Base-by-base conservation (phyloP, 2,797 vertebrate species). In the Triplophysa bombifrons region DNA sequence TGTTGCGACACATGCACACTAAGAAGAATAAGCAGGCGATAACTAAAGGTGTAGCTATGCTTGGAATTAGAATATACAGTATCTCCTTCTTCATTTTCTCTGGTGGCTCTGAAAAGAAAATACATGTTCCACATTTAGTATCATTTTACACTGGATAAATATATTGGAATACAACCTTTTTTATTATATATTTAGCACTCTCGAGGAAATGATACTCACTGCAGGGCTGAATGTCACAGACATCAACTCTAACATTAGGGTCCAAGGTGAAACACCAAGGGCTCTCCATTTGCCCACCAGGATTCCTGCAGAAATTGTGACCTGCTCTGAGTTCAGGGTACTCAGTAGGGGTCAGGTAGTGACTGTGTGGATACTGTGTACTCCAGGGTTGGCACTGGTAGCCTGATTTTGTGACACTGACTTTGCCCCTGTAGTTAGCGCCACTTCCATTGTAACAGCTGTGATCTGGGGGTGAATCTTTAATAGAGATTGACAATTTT, bases 261-360 rank as follows among this genome's bases (percentile, higher is more conserved):
- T 98, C 96, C 88, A 95, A 90, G n/a, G 97, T 99, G 89, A 96
- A 99, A 91, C 98, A 99, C 98, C 98, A 99, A 0, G 98, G 98
- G 0, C 93, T 96, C 84, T 97, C 93, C 96, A 98, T 96, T 85
- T 96, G 94, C 68, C 95, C 96, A 4, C 96, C 97, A 0, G 98
- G 98, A 91, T 99, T 99, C 51, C 97, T 94, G 81, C 98, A 99
- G 88, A 96, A 98, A 0, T 96, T 95, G 51, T 98, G 96, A 0
- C 96, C 95, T 12, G 95, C 96, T 83, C 94, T 93, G 16, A 99
- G 94, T 80, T 98, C 96, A 0, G 96, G 94, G 85, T 95, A 95
- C 20, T 96, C 95, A 3, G 81, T 0, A 13, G 93, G 91, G 30
- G 92, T 92, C 69, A 97, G 86, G 50, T 94, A 93, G 78, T 99